phyloP scores from a whole-genome alignment of 2,888 invertebrate species.

The Melieria omissa region DNA sequence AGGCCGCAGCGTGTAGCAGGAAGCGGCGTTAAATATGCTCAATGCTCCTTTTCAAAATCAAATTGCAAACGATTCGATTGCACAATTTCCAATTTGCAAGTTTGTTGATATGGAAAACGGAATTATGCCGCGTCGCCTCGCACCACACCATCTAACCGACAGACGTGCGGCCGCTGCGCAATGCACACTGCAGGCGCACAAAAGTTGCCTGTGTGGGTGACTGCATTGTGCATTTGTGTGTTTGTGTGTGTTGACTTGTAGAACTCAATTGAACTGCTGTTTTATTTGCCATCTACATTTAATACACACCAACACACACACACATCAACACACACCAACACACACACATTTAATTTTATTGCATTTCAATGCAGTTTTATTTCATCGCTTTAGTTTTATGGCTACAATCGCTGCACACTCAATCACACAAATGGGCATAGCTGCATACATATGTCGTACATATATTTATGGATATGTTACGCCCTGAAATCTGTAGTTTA shows the following conservation, averaged over 20 bases:
- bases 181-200: background rate
- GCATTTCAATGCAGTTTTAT: no score
- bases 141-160: background rate
- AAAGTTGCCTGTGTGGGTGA: background rate
- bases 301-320: slow-evolving; percentile 1
- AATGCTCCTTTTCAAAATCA: slow-evolving; percentile 28
- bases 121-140: slow-evolving; percentile 19
- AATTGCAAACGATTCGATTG: slow-evolving; percentile 38
- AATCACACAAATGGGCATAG: no score
- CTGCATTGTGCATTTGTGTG: background rate
- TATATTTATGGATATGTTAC: no score
- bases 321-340: background rate
- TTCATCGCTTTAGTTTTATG: no score
- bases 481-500: no score
- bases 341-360: no score
- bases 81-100: slow-evolving; percentile 36
- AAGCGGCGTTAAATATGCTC: slow-evolving; percentile 30
- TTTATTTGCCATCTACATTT: slow-evolving; percentile 31
- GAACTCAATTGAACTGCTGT: slow-evolving; percentile 30
- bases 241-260: slow-evolving; percentile 28
- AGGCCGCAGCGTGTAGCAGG: background rate
- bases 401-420: no score
- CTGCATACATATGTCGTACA: no score
- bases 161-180: background rate
- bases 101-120: slow-evolving; percentile 36